Base-by-base conservation (phyloP, 2,113 vertebrate genomes). In the Pseudolaguvia tuberculata region DNA sequence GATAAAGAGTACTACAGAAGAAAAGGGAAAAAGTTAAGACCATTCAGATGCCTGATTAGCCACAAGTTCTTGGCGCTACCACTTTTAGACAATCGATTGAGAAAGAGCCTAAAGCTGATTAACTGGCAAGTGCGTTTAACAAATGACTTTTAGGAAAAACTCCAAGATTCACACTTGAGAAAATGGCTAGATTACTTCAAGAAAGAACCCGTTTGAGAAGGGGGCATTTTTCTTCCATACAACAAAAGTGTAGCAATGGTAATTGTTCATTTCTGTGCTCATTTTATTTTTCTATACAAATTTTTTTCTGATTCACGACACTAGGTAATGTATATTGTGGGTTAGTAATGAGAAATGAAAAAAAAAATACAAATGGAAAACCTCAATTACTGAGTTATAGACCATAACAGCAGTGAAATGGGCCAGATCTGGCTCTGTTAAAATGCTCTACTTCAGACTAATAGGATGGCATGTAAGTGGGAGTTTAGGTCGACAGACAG, bases 81-180 rank as follows among this genome's bases (percentile, higher is more conserved):
- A 61, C 65, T 56, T 79, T 53, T 79, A 75, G 75, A 76, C 75
- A 12, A 83, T 78, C 77, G 15, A 79, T 58, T 59, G 47, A 62
- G 71, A 74, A 80, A 78, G 68, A 63, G 76, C 76, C 77, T 59
- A 45, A 75, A 56, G 62, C 69, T 70, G 51, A 79, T 80, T 76
- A 74, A 31, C 50, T 50, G 55, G 51, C n/a, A 56, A 57, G 39
- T 71, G 31, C 21, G 29, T 35, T 70, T 35, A 70, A 25, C 35
- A 3, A 42, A 51, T 48, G 62, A 66, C 50, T 66, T 55, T 45
- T 3, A 29, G 25, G 51, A 52, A 70, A 76, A 25, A 5, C 27
- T 27, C 47, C 20, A 58, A 29, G 42, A 62, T 70, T 76, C 23
- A 58, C 66, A 25, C 25, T 18, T 70, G 50, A 74, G 57, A 65